Base-by-base conservation (phyloP, 2,113 vertebrate species). In the Dendrocopos noguchii region DNA sequence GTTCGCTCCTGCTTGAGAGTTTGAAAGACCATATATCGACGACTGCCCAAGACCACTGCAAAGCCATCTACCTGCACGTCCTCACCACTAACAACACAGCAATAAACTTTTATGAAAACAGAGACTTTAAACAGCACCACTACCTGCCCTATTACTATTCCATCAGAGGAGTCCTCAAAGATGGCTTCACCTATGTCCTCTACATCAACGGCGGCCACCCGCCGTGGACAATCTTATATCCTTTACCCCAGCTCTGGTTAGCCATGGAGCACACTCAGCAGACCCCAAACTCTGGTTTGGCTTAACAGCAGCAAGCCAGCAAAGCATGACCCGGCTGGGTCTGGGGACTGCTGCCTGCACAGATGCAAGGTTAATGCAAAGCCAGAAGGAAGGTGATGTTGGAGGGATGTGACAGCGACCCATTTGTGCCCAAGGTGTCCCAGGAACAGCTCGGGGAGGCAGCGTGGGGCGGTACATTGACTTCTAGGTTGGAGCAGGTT, bases 211-310 rank as follows among this genome's bases (percentile, higher is more conserved):
- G 99, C 0, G 99, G 99, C 8, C 99, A 99, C 84, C 99, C 99
- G 10, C 99, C 99, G 28, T 99, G 99, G 99, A 99, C 99, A 63
- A 98, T 99, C 96, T 98, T 99, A 99, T 99, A 99, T 99, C 99
- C 99, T 99, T 98, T 94, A 31, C 73, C 71, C 57, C 27, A 34
- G 9, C 29, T 13, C 53, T 34, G 44, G 20, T 55, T 7, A 27
- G 47, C 55, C 29, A 11, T 4, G 11, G 27, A 21, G 17, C 21
- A 7, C 2, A 1, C 16, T 12, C 18, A 79, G 82, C 36, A 56
- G 31, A 9, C 14, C 5, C 42, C n/a, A 52, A 6, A 1, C 34
- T 2, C 4, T 22, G 22, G 3, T 34, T 59, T 52, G 60, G 42
- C 68, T 47, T 82, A 44, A 53, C 84, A 81, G 4, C 12, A 36